Evolutionary conservation across 2,113 vertebrate species (phyloP), one percentile per base, ranked within the genome.

Genomic region (Geothlypis trichas): DNA sequence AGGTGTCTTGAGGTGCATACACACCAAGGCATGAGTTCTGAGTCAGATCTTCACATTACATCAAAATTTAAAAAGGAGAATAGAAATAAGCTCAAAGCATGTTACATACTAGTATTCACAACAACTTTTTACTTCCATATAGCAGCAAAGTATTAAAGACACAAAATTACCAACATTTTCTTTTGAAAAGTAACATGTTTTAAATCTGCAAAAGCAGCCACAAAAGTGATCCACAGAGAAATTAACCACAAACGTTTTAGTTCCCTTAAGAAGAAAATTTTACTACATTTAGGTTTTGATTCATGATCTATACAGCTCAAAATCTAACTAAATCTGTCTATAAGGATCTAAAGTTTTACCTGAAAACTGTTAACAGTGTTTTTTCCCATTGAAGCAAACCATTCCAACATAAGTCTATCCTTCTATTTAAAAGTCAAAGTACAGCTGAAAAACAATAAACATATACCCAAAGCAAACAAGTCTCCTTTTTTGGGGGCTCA

Each of bases 251-350:
- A 83, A 77, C 8, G 54, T 74, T 97, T 97, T 79, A 89, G 81
- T 74, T 96, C 79, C 62, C 71, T 84, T 72, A 89, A 81, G 72
- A 94, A 92, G 16, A 95, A 76, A 90, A 78, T 54, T 89, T 90
- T 63, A 93, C 17, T 82, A 82, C 21, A 73, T 80, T 68, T 90
- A 39, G 76, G 9, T 95, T 97, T 95, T 71, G 72, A 93, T 84
- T 74, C 57, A 85, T 61, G 51, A 93, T 82, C 39, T 62, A 72
- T 58, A 58, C 51, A 94, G 74, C 81, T 94, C 57, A 66, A 62
- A 97, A 96, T 80, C 81, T 93, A 97, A 97, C 93, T 81, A 91
- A 92, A 72, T 91, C 87, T 96, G 72, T 23, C 73, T 87, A 54
- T 59, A 90, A 95, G 69, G 49, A 97, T 95, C 83, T 93, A 89